Base-by-base conservation (phyloP, 2,888 invertebrate genomes). In the Pterostichus niger region DNA sequence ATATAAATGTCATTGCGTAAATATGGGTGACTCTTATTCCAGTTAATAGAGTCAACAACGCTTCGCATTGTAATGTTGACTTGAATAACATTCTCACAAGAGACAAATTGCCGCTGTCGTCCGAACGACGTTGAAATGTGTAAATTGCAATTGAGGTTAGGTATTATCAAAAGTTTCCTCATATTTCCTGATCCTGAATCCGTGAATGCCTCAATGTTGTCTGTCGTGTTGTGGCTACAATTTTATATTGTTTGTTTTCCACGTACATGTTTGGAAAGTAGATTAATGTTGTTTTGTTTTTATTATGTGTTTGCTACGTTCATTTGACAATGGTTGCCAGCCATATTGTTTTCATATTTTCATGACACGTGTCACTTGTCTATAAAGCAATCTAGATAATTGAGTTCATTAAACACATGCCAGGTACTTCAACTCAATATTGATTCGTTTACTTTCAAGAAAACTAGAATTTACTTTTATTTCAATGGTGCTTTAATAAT, bases 21-120 rank as follows among this genome's bases (percentile, higher is more conserved):
- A 52, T n/a, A 52, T 13, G 13, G 40, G 52, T 52, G 52, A 52
- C 11, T 46, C 4, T 11, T 4, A 46, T 52, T 52, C 13, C 13
- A 15, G 68, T 71, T 71, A 71, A 71, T 71, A 71, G 68, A 71
- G 44, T 44, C 68, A 71, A 71, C 68, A 71, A 71, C 13, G 17
- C 6, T 11, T 24, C 24, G 49, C 10, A 49, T 24, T 56, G 56
- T 64, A 44, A 71, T 44, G 15, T 71, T 71, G 40, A 13, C 44
- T 71, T 71, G 68, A 71, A 71, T 71, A 71, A 71, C 46, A 71
- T 13, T 15, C 17, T 33, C 9, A 71, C 68, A 46, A 10, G 40
- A 24, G 68, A 71, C 68, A 71, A 71, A 71, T 71, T 71, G 44
- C 68, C 15, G 17, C 15, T 10, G 64, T 64, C 33, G 64, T 15